phyloP scores from a whole-genome alignment of 2,888 invertebrate genomes.

The Trachelus troglodyta region DNA sequence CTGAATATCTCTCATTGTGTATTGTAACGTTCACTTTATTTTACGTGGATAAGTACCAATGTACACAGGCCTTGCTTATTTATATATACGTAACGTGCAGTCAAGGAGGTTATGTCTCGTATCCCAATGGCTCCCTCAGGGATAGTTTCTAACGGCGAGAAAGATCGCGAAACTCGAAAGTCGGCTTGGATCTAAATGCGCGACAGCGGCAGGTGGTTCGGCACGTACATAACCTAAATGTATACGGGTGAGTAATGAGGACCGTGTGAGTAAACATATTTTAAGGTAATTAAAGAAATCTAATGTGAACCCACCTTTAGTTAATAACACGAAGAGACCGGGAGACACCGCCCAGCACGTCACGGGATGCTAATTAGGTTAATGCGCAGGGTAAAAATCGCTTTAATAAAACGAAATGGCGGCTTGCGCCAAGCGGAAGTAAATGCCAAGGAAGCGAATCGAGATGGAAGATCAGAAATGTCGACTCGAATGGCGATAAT shows the following conservation, averaged over 20 bases:
- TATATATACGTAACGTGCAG: not conserved
- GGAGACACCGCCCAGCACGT: not conserved
- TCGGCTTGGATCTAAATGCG: not conserved
- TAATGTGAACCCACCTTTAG: not conserved
- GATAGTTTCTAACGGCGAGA: not conserved
- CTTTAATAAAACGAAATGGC: not conserved
- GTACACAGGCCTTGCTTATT: slow-evolving; percentile 1
- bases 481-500: not conserved
- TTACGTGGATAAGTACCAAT: slow-evolving; percentile 27
- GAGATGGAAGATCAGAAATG: not conserved
- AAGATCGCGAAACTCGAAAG: not conserved
- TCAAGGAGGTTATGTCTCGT: not conserved
- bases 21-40: slow-evolving; percentile 30
- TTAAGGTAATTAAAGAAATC: not conserved
- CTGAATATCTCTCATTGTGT: slow-evolving; percentile 23
- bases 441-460: not conserved
- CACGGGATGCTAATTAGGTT: slow-evolving; percentile 17
- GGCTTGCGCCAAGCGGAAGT: not conserved
- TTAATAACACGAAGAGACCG: not conserved
- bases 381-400: not conserved
- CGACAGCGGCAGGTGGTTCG: not conserved
- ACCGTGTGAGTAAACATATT: not conserved
- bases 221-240: not conserved
- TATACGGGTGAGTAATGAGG: not conserved
- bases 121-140: not conserved